Evolutionary conservation across 1,140 invertebrate genomes (phyloP).

Genomic region (Drosophila sechellia): DNA sequence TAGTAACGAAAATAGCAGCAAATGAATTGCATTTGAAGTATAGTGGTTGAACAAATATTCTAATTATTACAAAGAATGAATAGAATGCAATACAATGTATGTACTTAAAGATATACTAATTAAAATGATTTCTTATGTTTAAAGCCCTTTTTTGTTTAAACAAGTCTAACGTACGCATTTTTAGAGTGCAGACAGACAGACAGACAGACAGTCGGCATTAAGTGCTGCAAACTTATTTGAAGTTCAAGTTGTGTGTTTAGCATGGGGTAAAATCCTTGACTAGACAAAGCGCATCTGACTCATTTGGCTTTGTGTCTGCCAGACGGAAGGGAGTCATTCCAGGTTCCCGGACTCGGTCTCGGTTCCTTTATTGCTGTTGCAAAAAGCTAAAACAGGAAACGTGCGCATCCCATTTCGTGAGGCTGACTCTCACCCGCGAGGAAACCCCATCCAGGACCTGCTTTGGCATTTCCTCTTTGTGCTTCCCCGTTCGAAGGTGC

Average conservation of each 20-base stretch:
- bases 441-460: background rate
- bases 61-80: too few species aligned
- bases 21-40: too few species aligned
- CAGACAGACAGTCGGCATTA: constrained; percentile 39
- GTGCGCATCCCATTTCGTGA: constrained; percentile 67
- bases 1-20: too few species aligned
- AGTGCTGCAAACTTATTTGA: constrained; percentile 64
- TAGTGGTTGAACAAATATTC: too few species aligned
- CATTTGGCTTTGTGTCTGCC: constrained; percentile 64
- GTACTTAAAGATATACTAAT: too few species aligned
- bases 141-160: background rate
- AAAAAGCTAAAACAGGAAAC: constrained; percentile 70
- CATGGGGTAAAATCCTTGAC: constrained; percentile 30
- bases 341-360: background rate
- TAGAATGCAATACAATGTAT: too few species aligned
- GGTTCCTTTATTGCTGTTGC: constrained; percentile 38
- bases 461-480: constrained; percentile 59
- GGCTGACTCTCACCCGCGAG: constrained; percentile 38
- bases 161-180: constrained; percentile 2
- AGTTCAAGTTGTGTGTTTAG: constrained; percentile 36
- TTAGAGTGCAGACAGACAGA: constrained; percentile 27
- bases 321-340: constrained; percentile 42
- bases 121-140: background rate
- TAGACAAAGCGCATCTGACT: constrained; percentile 73
- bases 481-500: constrained; percentile 36